phyloP scores from a whole-genome alignment of 2,888 invertebrate species.

The Macrosoma leucophasiata region DNA sequence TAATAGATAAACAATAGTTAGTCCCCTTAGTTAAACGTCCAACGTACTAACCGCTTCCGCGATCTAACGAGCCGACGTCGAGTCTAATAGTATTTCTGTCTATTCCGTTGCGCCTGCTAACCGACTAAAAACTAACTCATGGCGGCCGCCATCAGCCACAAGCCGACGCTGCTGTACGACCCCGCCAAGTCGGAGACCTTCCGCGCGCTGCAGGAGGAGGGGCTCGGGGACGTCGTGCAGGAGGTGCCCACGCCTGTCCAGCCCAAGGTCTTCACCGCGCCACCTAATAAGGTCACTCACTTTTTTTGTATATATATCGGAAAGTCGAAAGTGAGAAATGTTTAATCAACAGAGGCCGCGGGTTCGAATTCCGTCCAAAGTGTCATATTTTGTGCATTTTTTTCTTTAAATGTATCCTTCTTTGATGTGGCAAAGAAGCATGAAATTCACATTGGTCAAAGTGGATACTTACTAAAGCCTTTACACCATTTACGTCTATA shows the following conservation, averaged over 20 bases:
- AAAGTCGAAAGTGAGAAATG: too few species aligned
- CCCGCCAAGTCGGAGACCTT: slow-evolving; percentile 92
- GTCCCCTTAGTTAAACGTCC: too few species aligned
- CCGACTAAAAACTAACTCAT: slow-evolving; percentile 70
- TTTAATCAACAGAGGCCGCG: too few species aligned
- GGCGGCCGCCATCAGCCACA: slow-evolving; percentile 63
- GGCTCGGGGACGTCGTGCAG: slow-evolving; percentile 78
- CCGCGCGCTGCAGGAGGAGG: slow-evolving; percentile 89
- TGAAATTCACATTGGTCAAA: too few species aligned
- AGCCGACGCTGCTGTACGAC: slow-evolving; percentile 87
- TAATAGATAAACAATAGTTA: too few species aligned
- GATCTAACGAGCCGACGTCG: slow-evolving; percentile 39
- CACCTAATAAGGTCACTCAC: slow-evolving; percentile 74
- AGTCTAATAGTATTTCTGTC: slow-evolving; percentile 58
- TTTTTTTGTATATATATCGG: too few species aligned
- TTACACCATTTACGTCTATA: too few species aligned
- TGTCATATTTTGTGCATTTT: too few species aligned
- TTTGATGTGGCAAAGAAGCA: too few species aligned
- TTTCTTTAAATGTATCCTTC: too few species aligned
- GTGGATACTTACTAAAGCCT: too few species aligned
- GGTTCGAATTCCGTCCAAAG: too few species aligned
- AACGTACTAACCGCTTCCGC: slow-evolving; percentile 55
- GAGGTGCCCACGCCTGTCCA: slow-evolving; percentile 84
- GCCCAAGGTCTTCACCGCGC: slow-evolving; percentile 85
- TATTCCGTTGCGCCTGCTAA: slow-evolving; percentile 67